Evolutionary conservation across 2,888 invertebrate species (phyloP), one percentile per base, ranked within the genome.

Genomic region (Bellardia pandia): DNA sequence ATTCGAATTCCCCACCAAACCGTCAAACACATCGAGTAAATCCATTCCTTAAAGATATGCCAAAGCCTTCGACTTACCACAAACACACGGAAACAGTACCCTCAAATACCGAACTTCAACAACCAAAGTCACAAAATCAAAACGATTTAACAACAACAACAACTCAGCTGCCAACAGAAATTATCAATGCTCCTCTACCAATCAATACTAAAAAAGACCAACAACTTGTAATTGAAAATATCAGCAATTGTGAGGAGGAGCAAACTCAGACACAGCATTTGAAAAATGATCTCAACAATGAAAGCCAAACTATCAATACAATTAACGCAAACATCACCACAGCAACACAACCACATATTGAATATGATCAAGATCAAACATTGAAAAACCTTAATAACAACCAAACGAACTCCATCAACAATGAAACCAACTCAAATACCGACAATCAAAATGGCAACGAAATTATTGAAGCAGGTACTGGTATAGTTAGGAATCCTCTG

Each of bases 401-500:
- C 48, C 83, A 80, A 64, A 87, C 85, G 7, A 16, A 94, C 42
- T 77, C 48, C 14, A 81, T 81, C 45, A 81, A 71, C 42, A 82
- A 94, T 81, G 90, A 88, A 40, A 64, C 42, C 68, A 75, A 56
- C 85, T 86, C 88, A 68, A 85, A 81, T 64, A 89, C 90, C 85
- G 93, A 93, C 91, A 92, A 93, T 91, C 93, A 91, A 86, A 93
- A 93, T 90, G 92, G 93, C 86, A 93, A 93, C 89, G 91, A 92
- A 86, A 82, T 89, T 37, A 71, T 88, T 53, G 93, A 85, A 69
- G 95, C 94, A 89, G 95, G 95, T 75, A 94, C 94, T 69, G 94
- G 95, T 56, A 94, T 95, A 74, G 95, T 96, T 8, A 95, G 95
- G 90, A 95, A 96, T 3, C 96, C 96, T 90, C 91, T 96, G 88